Conservation (phyloP, 2,888 invertebrate genomes). For the Dryobotodes eremita region DNA sequence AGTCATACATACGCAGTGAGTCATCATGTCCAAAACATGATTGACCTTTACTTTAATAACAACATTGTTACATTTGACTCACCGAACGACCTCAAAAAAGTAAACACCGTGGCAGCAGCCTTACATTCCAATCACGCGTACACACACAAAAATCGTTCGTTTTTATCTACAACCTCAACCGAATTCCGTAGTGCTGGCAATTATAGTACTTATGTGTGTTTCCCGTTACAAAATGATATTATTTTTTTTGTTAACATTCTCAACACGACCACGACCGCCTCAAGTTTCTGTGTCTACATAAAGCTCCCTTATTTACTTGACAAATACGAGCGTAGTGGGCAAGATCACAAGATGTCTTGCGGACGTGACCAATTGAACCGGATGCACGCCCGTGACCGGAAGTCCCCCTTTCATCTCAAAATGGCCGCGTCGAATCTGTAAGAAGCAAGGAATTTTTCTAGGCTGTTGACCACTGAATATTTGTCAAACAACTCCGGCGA, state of each 20-base stretch:
- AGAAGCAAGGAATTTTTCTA: constrained; percentile 87
- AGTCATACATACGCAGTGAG: constrained; percentile 28
- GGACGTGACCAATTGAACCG: constrained; percentile 80
- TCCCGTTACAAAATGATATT: constrained; percentile 77
- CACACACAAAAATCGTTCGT: constrained; percentile 70
- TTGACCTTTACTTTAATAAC: constrained; percentile 45
- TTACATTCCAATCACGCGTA: constrained; percentile 65
- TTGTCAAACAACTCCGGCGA: constrained; percentile 78
- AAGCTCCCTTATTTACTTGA: constrained; percentile 76
- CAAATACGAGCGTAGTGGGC: constrained; percentile 72
- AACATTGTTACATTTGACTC: constrained; percentile 47
- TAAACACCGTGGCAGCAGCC: constrained; percentile 49
- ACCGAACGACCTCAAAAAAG: constrained; percentile 30
- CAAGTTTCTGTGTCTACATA: constrained; percentile 76
- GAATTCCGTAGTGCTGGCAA: constrained; percentile 70
- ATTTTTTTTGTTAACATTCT: constrained; percentile 80
- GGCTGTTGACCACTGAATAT: constrained; percentile 86
- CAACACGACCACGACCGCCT: constrained; percentile 72
- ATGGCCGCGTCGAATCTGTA: constrained; percentile 87
- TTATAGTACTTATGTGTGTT: constrained; percentile 72
- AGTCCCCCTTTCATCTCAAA: constrained; percentile 87
- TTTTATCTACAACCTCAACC: constrained; percentile 72
- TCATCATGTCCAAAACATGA: constrained; percentile 39
- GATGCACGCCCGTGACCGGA: constrained; percentile 87
- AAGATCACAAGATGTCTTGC: constrained; percentile 63